Conservation (phyloP, 2,797 vertebrate genomes). For the Melanotaenia maccullochi region DNA sequence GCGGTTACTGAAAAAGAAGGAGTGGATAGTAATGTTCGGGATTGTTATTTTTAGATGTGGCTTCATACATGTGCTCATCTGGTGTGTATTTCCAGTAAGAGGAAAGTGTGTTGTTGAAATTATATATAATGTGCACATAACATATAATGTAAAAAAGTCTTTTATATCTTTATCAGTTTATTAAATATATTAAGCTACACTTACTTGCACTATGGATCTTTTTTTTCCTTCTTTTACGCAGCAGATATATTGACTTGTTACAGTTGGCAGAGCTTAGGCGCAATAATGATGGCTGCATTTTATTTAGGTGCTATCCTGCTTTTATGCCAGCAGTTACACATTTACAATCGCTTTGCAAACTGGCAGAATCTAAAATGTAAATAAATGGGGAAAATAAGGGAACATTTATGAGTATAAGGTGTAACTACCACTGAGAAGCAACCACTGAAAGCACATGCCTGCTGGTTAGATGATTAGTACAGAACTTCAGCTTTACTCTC, state of each 20-base stretch:
- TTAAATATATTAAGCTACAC: slow-evolving; percentile 3
- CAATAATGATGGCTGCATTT: not conserved
- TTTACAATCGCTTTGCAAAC: not conserved
- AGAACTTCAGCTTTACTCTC: not conserved
- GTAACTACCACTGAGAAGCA: slow-evolving; percentile 4
- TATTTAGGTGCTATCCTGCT: not conserved
- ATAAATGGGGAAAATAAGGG: not conserved
- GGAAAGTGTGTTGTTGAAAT: not conserved
- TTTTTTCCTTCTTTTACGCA: not conserved
- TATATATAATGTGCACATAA: not conserved
- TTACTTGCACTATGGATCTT: not conserved
- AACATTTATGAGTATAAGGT: not conserved
- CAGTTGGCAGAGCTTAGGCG: not conserved
- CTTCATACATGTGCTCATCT: not conserved
- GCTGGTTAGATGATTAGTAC: not conserved
- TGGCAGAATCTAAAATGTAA: not conserved
- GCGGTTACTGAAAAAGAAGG: not conserved
- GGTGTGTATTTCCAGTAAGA: not conserved
- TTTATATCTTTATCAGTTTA: not conserved
- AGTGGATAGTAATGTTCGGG: not conserved
- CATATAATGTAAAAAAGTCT: not conserved
- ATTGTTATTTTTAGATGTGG: not conserved
- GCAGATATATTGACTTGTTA: slow-evolving; percentile 8
- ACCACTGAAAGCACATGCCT: not conserved
- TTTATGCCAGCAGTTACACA: not conserved